Percentiles rank a stretch among this genome's conserved stretches.
Evolutionary conservation across 2,113 vertebrate species (phyloP).

Genomic region (Salvelinus sp.): DNA sequence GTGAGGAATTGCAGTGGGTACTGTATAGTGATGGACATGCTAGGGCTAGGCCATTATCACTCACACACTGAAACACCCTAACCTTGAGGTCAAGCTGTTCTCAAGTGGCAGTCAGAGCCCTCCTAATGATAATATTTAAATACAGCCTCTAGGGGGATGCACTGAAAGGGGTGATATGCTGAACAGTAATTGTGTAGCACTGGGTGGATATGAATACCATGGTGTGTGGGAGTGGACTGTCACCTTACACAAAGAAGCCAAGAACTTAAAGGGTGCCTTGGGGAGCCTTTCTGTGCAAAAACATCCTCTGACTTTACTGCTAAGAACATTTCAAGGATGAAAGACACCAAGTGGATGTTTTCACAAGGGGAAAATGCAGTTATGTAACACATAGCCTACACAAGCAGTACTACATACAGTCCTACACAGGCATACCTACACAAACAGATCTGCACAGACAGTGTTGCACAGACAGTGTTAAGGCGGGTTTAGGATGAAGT

Average conservation of each 20-base stretch:
- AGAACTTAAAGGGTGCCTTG: slow-evolving; percentile 67
- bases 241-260: slow-evolving; percentile 71
- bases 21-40: slow-evolving; percentile 25
- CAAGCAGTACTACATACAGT: slow-evolving; percentile 7
- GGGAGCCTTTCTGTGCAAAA: slow-evolving; percentile 54
- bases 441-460: not conserved
- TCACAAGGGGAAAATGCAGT: slow-evolving; percentile 40
- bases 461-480: not conserved
- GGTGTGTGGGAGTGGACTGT: slow-evolving; percentile 68
- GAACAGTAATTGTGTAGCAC: slow-evolving; percentile 62
- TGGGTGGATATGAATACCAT: slow-evolving; percentile 63
- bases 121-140: slow-evolving; percentile 44
- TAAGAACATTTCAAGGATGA: slow-evolving; percentile 66
- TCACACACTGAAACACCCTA: slow-evolving; percentile 32
- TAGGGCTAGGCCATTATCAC: slow-evolving; percentile 27
- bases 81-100: slow-evolving; percentile 29
- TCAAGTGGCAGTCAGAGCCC: slow-evolving; percentile 51
- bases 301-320: slow-evolving; percentile 49
- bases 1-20: not conserved
- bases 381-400: not conserved
- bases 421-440: not conserved
- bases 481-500: not conserved
- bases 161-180: slow-evolving; percentile 56
- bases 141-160: too few species aligned
- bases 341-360: slow-evolving; percentile 48